Conservation (phyloP, 2,888 invertebrate species). For the Carabus problematicus region DNA sequence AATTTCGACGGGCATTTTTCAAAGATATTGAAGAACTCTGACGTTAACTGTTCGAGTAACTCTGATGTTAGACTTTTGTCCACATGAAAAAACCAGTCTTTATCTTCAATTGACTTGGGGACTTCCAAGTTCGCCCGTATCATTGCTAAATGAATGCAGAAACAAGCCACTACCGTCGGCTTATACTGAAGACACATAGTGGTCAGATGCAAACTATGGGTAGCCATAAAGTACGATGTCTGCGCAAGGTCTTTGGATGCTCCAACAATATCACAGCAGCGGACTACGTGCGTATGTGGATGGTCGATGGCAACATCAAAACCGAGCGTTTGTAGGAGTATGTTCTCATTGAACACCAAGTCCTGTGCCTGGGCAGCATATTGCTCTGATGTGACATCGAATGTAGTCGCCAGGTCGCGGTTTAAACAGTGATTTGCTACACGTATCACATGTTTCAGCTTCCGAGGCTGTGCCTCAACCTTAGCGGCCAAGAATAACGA, state of each 20-base stretch:
- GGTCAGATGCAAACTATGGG: conserved; percentile 95
- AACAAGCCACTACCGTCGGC: conserved; percentile 96
- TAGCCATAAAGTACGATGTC: conserved; percentile 98
- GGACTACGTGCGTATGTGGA: conserved; percentile 96
- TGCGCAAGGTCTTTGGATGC: conserved; percentile 96
- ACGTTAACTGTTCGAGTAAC: conserved; percentile 81
- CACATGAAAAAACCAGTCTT: conserved; percentile 95
- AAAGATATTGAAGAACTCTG: conserved; percentile 90
- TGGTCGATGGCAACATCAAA: conserved; percentile 99
- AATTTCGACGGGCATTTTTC: conserved; percentile 92
- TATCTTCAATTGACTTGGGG: conserved; percentile 92
- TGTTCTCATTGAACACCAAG: conserved; percentile 95
- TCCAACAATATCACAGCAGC: conserved; percentile 94
- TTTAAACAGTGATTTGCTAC: conserved; percentile 89
- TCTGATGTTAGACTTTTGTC: conserved; percentile 89
- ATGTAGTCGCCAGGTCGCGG: conserved; percentile 62
- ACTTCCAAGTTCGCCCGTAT: conserved; percentile 98
- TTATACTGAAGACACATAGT: conserved; percentile 98
- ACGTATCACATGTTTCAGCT: conserved; percentile 96
- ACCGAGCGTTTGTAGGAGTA: conserved; percentile 94
- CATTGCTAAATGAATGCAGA: conserved; percentile 96
- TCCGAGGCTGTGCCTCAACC: conserved; percentile 97
- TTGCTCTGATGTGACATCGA: conserved; percentile 79
- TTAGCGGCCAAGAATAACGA: conserved; percentile 97
- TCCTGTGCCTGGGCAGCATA: conserved; percentile 85